Evolutionary conservation across 2,888 invertebrate species (phyloP), one percentile per base, ranked within the genome.

Genomic region (Nipponacmea schrenckii): DNA sequence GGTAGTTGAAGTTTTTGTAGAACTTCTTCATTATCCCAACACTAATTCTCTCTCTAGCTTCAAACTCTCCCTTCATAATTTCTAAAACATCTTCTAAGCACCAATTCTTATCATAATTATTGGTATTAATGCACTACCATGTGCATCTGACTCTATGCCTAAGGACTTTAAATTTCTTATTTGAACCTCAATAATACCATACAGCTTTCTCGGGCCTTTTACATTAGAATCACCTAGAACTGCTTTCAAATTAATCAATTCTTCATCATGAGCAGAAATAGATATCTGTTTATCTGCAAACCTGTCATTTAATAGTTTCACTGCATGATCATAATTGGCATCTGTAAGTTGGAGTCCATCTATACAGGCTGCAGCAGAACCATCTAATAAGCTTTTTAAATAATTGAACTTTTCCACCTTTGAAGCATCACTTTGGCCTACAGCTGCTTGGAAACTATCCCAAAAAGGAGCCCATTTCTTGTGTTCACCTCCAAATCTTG

Each of bases 251-350:
- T 56, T 56, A 12, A 56, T n/a, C 8, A 56, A 14, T 20, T 20
- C 56, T n/a, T 56, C 56, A 39, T 8, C 56, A 56, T 56, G 24
- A 24, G 1, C 56, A 56, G 56, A 56, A 56, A 56, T 56, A 56
- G 24, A 20, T 8, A 56, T 24, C 10, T 56, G 56, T 24, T 56
- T 56, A 56, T 56, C 24, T 20, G 56, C 56, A 24, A 56, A 56
- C 56, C 56, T 56, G 24, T 56, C 56, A 20, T n/a, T n/a, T 56
- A 56, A 56, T 8, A 56, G 56, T 24, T 56, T n/a, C n/a, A 56
- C 24, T 56, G 56, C 56, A 20, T n/a, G 7, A 10, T 56, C 56
- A 56, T 56, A 56, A 24, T 56, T 17, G n/a, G n/a, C 56, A 1
- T 24, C 56, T n/a, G 56, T 56, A 12, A 24, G 56, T 56, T n/a